Evolutionary conservation across 2,888 invertebrate species (phyloP).

Genomic region (Alcis repandata): DNA sequence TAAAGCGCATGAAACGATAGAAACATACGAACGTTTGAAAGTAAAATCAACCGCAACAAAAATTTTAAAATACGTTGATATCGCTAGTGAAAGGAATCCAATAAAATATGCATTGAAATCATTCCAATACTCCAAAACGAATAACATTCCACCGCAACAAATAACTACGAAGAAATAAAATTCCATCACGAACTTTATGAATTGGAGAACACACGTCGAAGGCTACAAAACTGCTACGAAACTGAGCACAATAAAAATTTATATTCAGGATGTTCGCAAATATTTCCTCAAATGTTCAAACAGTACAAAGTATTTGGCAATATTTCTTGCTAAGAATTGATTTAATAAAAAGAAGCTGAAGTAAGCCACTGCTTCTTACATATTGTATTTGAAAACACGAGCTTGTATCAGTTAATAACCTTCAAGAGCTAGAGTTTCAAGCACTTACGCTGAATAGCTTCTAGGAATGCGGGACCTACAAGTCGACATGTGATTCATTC

Average conservation of each 20-base stretch:
- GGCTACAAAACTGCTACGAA: background rate
- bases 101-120: conserved; percentile 10
- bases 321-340: too few relatives aligned
- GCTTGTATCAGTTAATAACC: too few relatives aligned
- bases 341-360: too few relatives aligned
- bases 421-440: too few relatives aligned
- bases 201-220: conserved; percentile 8
- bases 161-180: conserved; percentile 19
- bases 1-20: background rate
- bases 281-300: background rate
- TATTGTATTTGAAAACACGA: too few relatives aligned
- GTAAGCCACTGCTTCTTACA: too few relatives aligned
- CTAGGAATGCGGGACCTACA: too few relatives aligned
- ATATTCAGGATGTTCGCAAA: background rate
- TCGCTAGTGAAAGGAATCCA: background rate
- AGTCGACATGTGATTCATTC: too few relatives aligned
- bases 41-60: background rate
- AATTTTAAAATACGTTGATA: background rate
- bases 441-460: too few relatives aligned
- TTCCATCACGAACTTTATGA: conserved; percentile 23
- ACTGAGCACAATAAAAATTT: background rate
- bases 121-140: conserved; percentile 14
- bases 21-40: too few relatives aligned
- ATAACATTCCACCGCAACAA: conserved; percentile 16
- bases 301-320: background rate